Conservation (phyloP, 2,888 invertebrate species). For the Stenichneumon culpator region DNA sequence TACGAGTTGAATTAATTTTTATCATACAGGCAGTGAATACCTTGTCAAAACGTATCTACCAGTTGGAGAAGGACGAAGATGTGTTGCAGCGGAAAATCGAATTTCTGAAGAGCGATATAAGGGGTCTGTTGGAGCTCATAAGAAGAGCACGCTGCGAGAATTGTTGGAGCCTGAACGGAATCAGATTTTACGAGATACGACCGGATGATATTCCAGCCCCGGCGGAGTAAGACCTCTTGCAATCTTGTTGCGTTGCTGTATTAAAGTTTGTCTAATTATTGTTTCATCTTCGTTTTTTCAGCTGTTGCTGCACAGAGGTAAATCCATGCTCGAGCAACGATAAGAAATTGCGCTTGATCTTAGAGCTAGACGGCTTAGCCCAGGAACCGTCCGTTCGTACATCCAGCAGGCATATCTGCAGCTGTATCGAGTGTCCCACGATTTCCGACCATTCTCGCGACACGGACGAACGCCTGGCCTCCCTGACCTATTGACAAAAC, state of each 20-base stretch:
- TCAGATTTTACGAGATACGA: conserved; percentile 86
- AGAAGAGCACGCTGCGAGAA: conserved; percentile 86
- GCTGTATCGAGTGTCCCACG: conserved; percentile 48
- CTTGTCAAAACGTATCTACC: conserved; percentile 76
- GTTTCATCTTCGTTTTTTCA: conserved; percentile 72
- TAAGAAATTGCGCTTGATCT: conserved; percentile 73
- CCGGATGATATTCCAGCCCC: conserved; percentile 78
- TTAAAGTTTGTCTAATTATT: conserved; percentile 1
- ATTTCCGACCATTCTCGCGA: conserved; percentile 56
- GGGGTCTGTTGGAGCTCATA: conserved; percentile 86
- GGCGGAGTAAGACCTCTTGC: conserved; percentile 74
- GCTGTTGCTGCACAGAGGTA: conserved; percentile 80
- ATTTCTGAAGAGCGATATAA: conserved; percentile 86
- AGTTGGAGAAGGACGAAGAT: conserved; percentile 77
- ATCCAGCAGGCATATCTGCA: conserved; percentile 41
- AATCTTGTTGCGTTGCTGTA: background rate
- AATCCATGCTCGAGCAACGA: conserved; percentile 74
- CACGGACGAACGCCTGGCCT: conserved; percentile 39
- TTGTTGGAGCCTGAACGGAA: conserved; percentile 86
- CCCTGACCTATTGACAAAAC: conserved; percentile 49
- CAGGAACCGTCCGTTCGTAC: conserved; percentile 50
- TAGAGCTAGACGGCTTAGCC: conserved; percentile 68
- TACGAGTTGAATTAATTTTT: conserved; percentile 26
- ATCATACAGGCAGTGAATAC: conserved; percentile 76
- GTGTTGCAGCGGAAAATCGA: conserved; percentile 85